Conservation (phyloP, 2,113 vertebrate species). For the Pongo abelii region DNA sequence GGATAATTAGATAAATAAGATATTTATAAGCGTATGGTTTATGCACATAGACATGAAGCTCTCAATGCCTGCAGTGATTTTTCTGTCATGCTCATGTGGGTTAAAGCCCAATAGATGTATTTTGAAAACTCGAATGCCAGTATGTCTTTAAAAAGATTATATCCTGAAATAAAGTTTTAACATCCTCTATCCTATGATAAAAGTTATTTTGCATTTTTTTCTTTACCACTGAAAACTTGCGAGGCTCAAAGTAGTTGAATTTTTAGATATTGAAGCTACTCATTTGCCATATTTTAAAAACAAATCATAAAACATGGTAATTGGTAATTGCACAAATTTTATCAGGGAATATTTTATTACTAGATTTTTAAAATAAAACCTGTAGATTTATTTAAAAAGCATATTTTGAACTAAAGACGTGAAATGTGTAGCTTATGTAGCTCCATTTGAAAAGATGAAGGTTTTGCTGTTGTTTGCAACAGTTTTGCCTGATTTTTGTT, state of each 20-base stretch:
- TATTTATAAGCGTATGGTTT: not conserved
- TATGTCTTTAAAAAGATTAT: not conserved
- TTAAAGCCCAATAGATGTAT: not conserved
- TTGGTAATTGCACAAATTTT: not conserved
- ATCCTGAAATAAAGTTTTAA: constrained; percentile 1
- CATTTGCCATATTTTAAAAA: constrained; percentile 26
- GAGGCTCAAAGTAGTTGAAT: not conserved
- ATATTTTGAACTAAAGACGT: not conserved
- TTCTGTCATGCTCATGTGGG: not conserved
- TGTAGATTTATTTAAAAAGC: not conserved
- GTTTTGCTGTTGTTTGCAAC: not conserved
- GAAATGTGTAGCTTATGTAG: not conserved
- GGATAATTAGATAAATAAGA: not conserved
- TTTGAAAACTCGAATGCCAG: not conserved
- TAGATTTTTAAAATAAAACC: not conserved
- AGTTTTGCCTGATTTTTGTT: not conserved
- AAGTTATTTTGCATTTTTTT: not conserved
- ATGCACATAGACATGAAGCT: not conserved
- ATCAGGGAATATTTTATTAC: not conserved
- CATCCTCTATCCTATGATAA: not conserved
- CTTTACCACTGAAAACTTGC: not conserved
- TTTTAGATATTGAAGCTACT: not conserved
- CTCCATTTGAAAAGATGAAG: not conserved
- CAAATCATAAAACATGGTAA: not conserved
- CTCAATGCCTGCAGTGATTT: not conserved